A percentile compares a stretch with the other conserved stretches of the same genome.
phyloP scores from a whole-genome alignment of 2,113 vertebrate species.

The Dromiciops gliroides region DNA sequence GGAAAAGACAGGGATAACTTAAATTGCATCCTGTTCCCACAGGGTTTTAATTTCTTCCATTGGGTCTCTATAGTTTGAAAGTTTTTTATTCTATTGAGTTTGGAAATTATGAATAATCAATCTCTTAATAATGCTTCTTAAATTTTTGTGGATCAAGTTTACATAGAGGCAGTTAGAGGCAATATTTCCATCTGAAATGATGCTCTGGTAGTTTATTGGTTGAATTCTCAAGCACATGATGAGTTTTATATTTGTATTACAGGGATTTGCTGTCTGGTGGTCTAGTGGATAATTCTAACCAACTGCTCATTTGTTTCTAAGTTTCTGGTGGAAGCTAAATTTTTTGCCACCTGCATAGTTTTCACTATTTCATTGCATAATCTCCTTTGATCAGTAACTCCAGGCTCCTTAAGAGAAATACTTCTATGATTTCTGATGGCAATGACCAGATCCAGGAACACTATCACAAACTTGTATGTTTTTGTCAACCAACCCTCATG shows the following conservation, averaged over 20 bases:
- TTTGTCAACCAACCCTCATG: not conserved
- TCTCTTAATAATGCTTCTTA: not conserved
- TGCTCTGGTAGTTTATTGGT: not conserved
- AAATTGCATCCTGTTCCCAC: not conserved
- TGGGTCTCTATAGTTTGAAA: not conserved
- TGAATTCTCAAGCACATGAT: not conserved
- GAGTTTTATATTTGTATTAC: not conserved
- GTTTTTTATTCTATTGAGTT: not conserved
- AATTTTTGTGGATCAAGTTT: not conserved
- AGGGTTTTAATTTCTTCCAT: not conserved
- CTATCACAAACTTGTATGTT: not conserved
- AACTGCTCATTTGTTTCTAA: not conserved
- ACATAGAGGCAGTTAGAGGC: not conserved
- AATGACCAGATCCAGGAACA: not conserved
- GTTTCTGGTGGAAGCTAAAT: not conserved
- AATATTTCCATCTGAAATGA: not conserved
- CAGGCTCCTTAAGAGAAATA: not conserved
- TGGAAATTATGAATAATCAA: not conserved
- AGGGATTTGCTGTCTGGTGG: not conserved
- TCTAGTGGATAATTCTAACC: not conserved
- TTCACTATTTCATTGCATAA: not conserved
- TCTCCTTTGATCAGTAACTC: not conserved
- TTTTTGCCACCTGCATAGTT: not conserved
- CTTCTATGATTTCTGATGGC: not conserved
- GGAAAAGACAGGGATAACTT: not conserved